Percentiles rank a stretch among this genome's conserved stretches.
Evolutionary conservation across 2,113 vertebrate species (phyloP).

Genomic region (Naja naja): DNA sequence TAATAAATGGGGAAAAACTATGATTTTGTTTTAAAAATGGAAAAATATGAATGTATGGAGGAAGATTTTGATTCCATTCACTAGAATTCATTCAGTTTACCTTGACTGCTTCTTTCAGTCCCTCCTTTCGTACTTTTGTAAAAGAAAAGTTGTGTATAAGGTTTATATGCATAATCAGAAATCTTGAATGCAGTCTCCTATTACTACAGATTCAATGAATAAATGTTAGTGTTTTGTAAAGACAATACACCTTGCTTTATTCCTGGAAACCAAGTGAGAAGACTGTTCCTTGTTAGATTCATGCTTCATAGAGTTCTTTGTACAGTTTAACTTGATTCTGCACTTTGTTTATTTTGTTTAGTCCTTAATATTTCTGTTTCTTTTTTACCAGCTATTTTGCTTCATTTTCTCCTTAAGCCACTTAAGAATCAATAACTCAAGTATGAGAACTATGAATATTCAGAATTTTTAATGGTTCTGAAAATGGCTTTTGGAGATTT

Average conservation of each 20-base stretch:
- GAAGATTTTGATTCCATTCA: background rate
- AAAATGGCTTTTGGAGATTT: background rate
- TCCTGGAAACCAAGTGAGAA: background rate
- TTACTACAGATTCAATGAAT: background rate
- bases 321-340: background rate
- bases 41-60: background rate
- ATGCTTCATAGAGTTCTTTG: background rate
- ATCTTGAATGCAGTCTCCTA: background rate
- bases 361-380: background rate
- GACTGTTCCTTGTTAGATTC: background rate
- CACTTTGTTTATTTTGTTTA: background rate
- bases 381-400: background rate
- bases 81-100: background rate
- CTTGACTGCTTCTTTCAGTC: background rate
- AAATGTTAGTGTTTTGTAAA: background rate
- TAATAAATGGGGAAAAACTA: background rate
- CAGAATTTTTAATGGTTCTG: background rate
- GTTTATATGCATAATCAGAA: background rate
- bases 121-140: background rate
- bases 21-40: background rate
- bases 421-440: background rate
- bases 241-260: background rate
- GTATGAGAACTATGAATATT: background rate
- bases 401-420: background rate
- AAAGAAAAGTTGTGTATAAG: background rate